A percentile compares a stretch with the other conserved stretches of the same genome.
Evolutionary conservation across 2,797 vertebrate species (phyloP).

Genomic region (Clangula hyemalis): DNA sequence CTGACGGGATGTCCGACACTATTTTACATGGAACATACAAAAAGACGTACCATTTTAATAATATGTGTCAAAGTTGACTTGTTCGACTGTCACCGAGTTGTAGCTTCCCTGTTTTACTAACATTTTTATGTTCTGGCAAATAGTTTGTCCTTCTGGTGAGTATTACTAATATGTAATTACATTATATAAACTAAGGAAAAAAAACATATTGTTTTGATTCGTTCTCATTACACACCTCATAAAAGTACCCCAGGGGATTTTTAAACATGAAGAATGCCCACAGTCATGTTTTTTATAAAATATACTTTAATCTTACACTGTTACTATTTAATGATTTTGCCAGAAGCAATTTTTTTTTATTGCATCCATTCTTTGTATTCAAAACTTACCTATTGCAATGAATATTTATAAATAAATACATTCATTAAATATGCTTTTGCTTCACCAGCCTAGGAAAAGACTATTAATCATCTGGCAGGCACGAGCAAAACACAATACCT

Average conservation of each 20-base stretch:
- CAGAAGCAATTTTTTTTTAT: slow-evolving; percentile 16
- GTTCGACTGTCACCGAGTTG: background rate
- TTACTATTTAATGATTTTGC: slow-evolving; percentile 32
- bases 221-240: background rate
- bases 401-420: slow-evolving; percentile 13
- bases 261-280: slow-evolving; percentile 14
- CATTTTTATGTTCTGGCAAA: slow-evolving; percentile 5
- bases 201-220: slow-evolving; percentile 14
- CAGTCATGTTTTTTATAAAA: background rate
- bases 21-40: background rate
- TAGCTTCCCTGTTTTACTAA: background rate
- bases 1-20: background rate
- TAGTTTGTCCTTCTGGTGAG: background rate
- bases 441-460: background rate
- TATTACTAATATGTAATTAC: background rate
- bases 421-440: slow-evolving; percentile 48
- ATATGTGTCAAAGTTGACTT: background rate
- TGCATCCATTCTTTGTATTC: slow-evolving; percentile 3
- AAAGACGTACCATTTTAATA: background rate
- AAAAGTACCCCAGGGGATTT: slow-evolving; percentile 4
- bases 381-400: slow-evolving; percentile 13
- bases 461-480: slow-evolving; percentile 23
- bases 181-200: slow-evolving; percentile 12
- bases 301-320: slow-evolving; percentile 4
- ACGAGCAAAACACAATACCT: background rate